Evolutionary conservation across 1,140 invertebrate genomes (phyloP).

Genomic region (Zaprionus nigranus): DNA sequence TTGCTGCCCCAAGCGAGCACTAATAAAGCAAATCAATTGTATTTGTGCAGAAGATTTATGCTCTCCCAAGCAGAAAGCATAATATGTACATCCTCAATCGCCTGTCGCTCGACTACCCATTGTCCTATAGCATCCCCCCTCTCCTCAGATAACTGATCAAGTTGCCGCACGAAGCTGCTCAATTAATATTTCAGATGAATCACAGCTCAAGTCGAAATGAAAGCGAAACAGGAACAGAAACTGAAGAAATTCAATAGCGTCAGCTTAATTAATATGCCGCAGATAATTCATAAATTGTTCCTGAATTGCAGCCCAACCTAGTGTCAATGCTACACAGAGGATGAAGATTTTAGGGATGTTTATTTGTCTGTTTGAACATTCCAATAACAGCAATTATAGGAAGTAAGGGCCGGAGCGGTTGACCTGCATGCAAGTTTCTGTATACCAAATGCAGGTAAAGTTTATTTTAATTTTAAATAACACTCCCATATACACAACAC

Average conservation of each 20-base stretch:
- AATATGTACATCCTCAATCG: slow-evolving; percentile 28
- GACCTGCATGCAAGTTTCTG: no score
- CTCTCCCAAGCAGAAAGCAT: slow-evolving; percentile 44
- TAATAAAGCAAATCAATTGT: slow-evolving; percentile 50
- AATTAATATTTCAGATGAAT: slow-evolving; percentile 52
- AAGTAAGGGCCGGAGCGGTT: no score
- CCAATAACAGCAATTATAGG: no score
- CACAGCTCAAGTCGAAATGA: slow-evolving; percentile 4
- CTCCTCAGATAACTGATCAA: slow-evolving; percentile 23
- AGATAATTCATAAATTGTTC: slow-evolving; percentile 24
- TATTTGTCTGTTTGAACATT: no score
- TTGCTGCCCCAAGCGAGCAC: slow-evolving; percentile 17
- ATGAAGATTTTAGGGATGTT: no score
- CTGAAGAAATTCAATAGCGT: slow-evolving; percentile 24
- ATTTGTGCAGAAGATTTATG: slow-evolving; percentile 55
- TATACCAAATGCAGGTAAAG: no score
- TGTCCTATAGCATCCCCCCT: neutral
- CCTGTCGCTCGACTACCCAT: neutral
- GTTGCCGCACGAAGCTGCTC: slow-evolving; percentile 27
- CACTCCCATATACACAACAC: no score
- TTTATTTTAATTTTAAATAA: no score
- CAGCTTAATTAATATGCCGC: slow-evolving; percentile 42
- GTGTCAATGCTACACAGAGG: neutral
- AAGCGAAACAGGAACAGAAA: neutral
- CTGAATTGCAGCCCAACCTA: neutral